Base-by-base conservation (phyloP, 2,113 vertebrate genomes). In the Coracopsis vasa region DNA sequence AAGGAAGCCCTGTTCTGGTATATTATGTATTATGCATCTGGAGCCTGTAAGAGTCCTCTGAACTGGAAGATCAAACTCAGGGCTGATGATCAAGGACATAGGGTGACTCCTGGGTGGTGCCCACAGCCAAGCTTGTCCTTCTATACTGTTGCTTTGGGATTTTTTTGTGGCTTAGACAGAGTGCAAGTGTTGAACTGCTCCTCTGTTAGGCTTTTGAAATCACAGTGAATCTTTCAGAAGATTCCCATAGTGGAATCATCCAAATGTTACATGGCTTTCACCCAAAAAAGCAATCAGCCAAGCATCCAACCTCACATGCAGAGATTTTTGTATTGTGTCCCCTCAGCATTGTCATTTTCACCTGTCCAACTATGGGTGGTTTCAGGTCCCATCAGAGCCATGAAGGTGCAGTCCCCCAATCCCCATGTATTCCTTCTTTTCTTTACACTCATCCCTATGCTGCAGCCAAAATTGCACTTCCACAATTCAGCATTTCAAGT, bases 281-380 rank as follows among this genome's bases (percentile, higher is more conserved):
- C 73, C 37, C 90, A 74, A 44, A 78, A 71, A 64, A 51, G 14
- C 42, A 44, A 4, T 60, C 3, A 27, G 60, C 56, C 50, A 37
- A 84, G 60, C 31, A 83, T 19, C 58, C 4, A 23, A 20, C n/a
- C 5, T 72, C 50, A 29, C 7, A 8, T 1, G 0, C 0, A 0
- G 6, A 70, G 19, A 31, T 74, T 86, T 47, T 80, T 75, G 2
- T 6, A 5, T 27, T 23, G 2, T 50, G 33, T 64, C 18, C 19
- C 24, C 1, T 66, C 50, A 50, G 31, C 62, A 19, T 16, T 54
- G 35, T 39, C 6, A 39, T 48, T 72, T 72, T 67, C 33, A 66
- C 17, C 37, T 87, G 48, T 10, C 7, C 11, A 5, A 0, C 0
- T 70, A 35, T 64, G 54, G 8, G 9, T 72, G 35, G 6, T 54